phyloP scores from a whole-genome alignment of 2,888 invertebrate species.

The Cecidostiba fungosa region DNA sequence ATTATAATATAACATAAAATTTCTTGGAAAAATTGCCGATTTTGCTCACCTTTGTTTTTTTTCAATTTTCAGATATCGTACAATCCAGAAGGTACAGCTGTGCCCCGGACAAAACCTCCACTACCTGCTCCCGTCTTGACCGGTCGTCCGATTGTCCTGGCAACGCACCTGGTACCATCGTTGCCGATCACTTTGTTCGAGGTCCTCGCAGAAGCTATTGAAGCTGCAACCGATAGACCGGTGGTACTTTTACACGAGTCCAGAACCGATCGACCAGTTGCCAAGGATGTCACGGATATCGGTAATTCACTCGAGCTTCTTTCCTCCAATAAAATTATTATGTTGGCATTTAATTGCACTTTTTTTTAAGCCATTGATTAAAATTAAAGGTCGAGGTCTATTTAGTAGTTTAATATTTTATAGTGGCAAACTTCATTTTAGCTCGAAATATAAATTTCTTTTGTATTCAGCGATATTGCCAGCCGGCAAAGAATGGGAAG shows the following conservation, averaged over 20 bases:
- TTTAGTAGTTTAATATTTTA: not conserved
- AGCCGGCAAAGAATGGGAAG: conserved; percentile 69
- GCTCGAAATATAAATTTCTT: not conserved
- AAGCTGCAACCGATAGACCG: conserved; percentile 70
- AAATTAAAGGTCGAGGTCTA: too few relatives aligned
- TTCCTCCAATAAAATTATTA: not conserved
- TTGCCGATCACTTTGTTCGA: conserved; percentile 73
- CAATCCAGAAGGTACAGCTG: conserved; percentile 67
- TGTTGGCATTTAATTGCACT: not conserved
- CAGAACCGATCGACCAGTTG: conserved; percentile 70
- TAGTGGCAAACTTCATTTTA: not conserved
- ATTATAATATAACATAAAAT: too few relatives aligned
- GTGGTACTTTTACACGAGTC: conserved; percentile 72
- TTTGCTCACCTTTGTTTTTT: not conserved
- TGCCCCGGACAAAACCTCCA: conserved; percentile 68
- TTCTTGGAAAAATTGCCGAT: too few relatives aligned
- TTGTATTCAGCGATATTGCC: conserved; percentile 72
- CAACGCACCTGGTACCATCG: conserved; percentile 75
- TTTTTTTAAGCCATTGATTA: too few relatives aligned
- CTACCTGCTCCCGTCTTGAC: conserved; percentile 65
- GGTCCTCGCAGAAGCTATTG: conserved; percentile 72
- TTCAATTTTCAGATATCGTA: not conserved
- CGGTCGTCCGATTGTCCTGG: conserved; percentile 71
- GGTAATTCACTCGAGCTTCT: conserved; percentile 65
- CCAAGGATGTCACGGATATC: conserved; percentile 71